A percentile compares a stretch with the other conserved stretches of the same genome.
Evolutionary conservation across 2,797 vertebrate species (phyloP).

Genomic region (Malacoraja senta): DNA sequence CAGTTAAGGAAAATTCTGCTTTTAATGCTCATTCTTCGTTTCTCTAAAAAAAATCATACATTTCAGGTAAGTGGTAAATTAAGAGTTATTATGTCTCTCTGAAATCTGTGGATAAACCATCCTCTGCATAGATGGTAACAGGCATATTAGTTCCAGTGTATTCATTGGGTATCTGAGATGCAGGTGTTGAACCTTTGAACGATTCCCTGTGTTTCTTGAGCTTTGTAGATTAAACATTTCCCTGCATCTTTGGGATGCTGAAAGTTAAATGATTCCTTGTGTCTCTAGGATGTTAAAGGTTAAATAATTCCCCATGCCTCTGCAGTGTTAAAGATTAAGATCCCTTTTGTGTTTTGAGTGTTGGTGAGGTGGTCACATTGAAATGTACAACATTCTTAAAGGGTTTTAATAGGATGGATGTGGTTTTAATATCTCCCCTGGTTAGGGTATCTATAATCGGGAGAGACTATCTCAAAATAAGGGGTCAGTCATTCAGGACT

Average conservation of each 20-base stretch:
- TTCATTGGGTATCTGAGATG: neutral
- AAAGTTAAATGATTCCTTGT: neutral
- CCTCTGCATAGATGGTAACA: too few relatives aligned
- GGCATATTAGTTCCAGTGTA: neutral
- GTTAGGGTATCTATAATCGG: too few relatives aligned
- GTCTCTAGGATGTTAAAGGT: neutral
- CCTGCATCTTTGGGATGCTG: neutral
- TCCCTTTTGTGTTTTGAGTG: neutral
- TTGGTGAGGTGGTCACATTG: too few relatives aligned
- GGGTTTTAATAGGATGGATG: too few relatives aligned
- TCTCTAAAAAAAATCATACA: neutral
- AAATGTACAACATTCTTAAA: too few relatives aligned
- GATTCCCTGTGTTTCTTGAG: neutral
- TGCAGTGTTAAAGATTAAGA: neutral
- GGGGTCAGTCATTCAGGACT: too few relatives aligned
- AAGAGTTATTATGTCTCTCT: neutral
- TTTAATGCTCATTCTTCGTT: neutral
- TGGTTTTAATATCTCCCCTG: too few relatives aligned
- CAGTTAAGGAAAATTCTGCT: neutral
- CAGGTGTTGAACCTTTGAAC: neutral
- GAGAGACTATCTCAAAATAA: too few relatives aligned
- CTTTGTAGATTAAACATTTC: neutral
- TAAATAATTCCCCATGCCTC: neutral
- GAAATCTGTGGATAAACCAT: neutral
- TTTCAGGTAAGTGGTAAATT: neutral